phyloP scores from a whole-genome alignment of 1,140 invertebrate genomes.

The Drosophila novamexicana region DNA sequence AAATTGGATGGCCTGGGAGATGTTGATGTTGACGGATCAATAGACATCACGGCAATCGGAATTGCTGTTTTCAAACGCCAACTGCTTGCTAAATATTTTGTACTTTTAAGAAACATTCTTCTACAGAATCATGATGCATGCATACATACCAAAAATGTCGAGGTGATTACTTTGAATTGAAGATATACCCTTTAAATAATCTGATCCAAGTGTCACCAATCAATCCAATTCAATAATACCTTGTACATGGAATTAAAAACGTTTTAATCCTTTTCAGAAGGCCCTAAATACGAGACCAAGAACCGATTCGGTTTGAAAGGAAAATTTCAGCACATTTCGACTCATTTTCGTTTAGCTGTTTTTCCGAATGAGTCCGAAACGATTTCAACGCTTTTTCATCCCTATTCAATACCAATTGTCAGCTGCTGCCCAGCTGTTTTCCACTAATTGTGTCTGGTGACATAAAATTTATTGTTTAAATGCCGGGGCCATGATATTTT shows the following conservation, averaged over 20 bases:
- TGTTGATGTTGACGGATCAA: slow-evolving; percentile 5
- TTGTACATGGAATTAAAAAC: too few relatives aligned
- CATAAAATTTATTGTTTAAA: too few relatives aligned
- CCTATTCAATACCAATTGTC: too few relatives aligned
- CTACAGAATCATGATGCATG: not conserved
- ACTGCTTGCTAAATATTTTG: not conserved
- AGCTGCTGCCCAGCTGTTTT: too few relatives aligned
- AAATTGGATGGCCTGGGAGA: not conserved
- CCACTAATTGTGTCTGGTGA: too few relatives aligned
- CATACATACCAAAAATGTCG: not conserved
- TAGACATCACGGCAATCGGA: not conserved
- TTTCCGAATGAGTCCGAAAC: too few relatives aligned
- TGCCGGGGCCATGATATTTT: too few relatives aligned
- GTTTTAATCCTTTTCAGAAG: not conserved
- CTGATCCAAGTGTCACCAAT: too few relatives aligned
- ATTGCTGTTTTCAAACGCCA: not conserved
- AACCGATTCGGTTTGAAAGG: not conserved
- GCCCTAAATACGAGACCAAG: not conserved
- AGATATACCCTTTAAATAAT: not conserved
- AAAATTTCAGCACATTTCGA: too few relatives aligned
- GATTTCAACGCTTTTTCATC: too few relatives aligned
- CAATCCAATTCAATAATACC: too few relatives aligned
- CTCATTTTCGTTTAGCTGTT: too few relatives aligned
- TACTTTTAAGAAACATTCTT: not conserved
- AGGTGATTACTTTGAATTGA: not conserved